Evolutionary conservation across 2,888 invertebrate genomes (phyloP), one percentile per base, ranked within the genome.

Genomic region (Rhingia campestris): DNA sequence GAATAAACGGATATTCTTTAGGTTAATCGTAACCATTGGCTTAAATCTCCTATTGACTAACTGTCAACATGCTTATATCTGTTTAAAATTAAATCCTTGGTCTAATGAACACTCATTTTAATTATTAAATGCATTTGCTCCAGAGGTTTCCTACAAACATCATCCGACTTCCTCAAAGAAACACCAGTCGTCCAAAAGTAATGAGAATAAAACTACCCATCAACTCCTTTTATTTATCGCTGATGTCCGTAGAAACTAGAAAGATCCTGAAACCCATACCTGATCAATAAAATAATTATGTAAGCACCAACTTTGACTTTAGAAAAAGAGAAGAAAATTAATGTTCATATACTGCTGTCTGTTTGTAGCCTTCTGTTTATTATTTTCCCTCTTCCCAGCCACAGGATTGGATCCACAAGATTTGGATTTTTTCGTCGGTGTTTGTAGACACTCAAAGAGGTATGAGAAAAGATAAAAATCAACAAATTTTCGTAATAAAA

Each of bases 401-500:
- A 7, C 12, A 30, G 49, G 6, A 6, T 5, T 37, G 12, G 9
- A 30, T 54, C 5, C 30, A 22, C 22, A 22, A 32, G n/a, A 45
- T 49, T 22, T 22, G 0, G 12, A 58, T 1, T 9, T 33, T 2
- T 6, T 6, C 7, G 10, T 22, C 14, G 22, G 2, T 22, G 22
- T 22, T 1, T 22, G 41, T 22, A 41, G 14, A 45, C 3, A 53
- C 32, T 7, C 4, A 7, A 33, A 9, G 7, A 10, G 22, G 22
- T 6, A 7, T 7, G 14, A 51, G 32, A 30, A 12, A 3, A 49
- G 12, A 51, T 41, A 66, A 77, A 72, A 72, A 72, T 77, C 67
- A 73, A 63, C 51, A 73, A 74, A 69, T 69, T 74, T 22, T 47
- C 73, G 69, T 74, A 74, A 79, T 79, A 73, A 77, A 84, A 74